Conservation (phyloP, 2,888 invertebrate species). For the Drosophila anomelani region DNA sequence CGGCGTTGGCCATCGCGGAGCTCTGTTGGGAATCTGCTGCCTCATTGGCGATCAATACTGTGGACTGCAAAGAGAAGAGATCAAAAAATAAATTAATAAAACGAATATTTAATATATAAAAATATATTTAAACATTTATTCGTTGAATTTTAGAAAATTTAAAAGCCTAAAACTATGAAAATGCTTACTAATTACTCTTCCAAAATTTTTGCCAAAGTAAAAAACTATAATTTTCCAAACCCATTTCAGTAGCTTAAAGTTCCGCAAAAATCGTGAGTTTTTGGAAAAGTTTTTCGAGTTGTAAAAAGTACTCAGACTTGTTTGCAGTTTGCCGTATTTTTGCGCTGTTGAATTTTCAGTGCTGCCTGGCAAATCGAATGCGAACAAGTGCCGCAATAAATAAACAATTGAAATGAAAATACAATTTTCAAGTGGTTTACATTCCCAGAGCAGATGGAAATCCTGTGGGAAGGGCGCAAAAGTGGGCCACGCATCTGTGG, state of each 20-base stretch:
- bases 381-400: constrained; percentile 80
- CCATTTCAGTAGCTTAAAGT: constrained; percentile 9
- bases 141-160: not conserved
- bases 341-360: constrained; percentile 42
- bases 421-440: constrained; percentile 80
- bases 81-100: constrained; percentile 34
- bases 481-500: constrained; percentile 23
- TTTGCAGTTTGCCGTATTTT: constrained; percentile 29
- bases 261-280: constrained; percentile 12
- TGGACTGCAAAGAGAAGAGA: constrained; percentile 71
- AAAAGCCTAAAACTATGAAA: not conserved
- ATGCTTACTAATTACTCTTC: not conserved
- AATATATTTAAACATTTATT: not conserved
- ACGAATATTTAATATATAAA: too few relatives aligned
- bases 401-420: constrained; percentile 81
- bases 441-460: constrained; percentile 49
- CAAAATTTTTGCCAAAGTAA: not conserved
- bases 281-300: constrained; percentile 21
- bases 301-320: constrained; percentile 19
- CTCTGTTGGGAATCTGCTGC: constrained; percentile 84
- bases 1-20: constrained; percentile 65
- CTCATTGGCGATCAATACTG: constrained; percentile 86
- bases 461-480: constrained; percentile 30
- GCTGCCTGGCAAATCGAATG: constrained; percentile 79
- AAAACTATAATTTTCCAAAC: constrained; percentile 19